Evolutionary conservation across 1,140 invertebrate species (phyloP).

Genomic region (Adelges cooleyi): DNA sequence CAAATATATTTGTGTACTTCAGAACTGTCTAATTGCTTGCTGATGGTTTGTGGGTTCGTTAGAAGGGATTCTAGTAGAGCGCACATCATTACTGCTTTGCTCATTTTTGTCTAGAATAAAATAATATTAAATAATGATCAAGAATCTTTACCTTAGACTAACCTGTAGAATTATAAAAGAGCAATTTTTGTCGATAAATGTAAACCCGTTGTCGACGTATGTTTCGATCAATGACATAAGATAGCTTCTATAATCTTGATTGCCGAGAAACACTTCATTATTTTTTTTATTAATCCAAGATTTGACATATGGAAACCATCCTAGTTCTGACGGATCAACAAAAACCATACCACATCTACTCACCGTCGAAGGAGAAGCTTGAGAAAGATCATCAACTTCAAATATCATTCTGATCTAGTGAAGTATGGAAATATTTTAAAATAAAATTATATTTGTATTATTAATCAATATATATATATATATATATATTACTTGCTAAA

Average conservation of each 20-base stretch:
- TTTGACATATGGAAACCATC: constrained; percentile 65
- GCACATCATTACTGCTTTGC: constrained; percentile 64
- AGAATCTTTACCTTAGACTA: too few species aligned
- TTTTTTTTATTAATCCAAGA: constrained; percentile 59
- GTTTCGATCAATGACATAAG: constrained; percentile 49
- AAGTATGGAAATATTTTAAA: too few species aligned
- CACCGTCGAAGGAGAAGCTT: constrained; percentile 81
- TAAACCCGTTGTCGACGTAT: constrained; percentile 53
- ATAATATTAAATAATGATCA: neutral
- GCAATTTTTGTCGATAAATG: constrained; percentile 55
- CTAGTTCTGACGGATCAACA: constrained; percentile 67
- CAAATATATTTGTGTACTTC: constrained; percentile 48
- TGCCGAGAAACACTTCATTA: constrained; percentile 43
- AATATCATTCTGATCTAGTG: constrained; percentile 77
- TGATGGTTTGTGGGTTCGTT: constrained; percentile 35
- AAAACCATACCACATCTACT: constrained; percentile 71
- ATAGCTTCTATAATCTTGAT: constrained; percentile 44
- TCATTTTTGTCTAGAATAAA: constrained; percentile 57
- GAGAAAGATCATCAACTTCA: constrained; percentile 75
- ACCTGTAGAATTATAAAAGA: constrained; percentile 37
- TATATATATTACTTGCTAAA: neutral
- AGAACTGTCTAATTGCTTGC: constrained; percentile 39
- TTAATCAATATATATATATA: too few species aligned
- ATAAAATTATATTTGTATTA: too few species aligned
- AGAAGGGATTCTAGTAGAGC: constrained; percentile 57